phyloP scores from a whole-genome alignment of 1,140 invertebrate genomes.

The Ceratoteleas bidentatus region DNA sequence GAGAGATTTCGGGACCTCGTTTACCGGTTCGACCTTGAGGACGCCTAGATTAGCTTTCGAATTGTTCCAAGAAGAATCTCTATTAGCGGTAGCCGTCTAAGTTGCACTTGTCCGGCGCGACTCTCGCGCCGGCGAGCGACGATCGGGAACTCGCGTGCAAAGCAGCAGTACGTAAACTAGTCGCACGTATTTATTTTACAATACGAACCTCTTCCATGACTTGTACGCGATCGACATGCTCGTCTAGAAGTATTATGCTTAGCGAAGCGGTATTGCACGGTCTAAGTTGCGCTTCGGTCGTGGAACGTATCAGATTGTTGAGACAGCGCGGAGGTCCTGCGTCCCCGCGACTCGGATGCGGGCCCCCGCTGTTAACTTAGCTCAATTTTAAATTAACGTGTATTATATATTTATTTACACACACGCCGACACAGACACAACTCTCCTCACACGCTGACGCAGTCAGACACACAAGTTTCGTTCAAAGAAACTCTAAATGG shows the following conservation, averaged over 20 bases:
- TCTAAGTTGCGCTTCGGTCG: conserved; percentile 58
- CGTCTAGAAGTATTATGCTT: conserved; percentile 60
- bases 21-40: conserved; percentile 65
- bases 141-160: conserved; percentile 59
- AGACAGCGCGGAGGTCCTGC: conserved; percentile 41
- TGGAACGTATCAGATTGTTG: conserved; percentile 53
- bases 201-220: conserved; percentile 61
- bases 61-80: conserved; percentile 62
- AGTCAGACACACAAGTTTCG: conserved; percentile 71
- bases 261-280: conserved; percentile 56
- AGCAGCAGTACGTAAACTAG: conserved; percentile 56
- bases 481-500: conserved; percentile 74
- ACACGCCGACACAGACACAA: no score
- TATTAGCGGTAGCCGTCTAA: conserved; percentile 56
- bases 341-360: conserved; percentile 28
- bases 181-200: conserved; percentile 66
- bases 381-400: no score
- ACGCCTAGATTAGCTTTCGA: conserved; percentile 72
- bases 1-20: conserved; percentile 28
- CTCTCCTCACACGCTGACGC: no score
- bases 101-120: conserved; percentile 46
- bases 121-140: conserved; percentile 45
- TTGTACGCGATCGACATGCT: conserved; percentile 57
- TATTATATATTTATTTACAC: no score
- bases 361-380: no score